Percentiles rank a stretch among this genome's conserved stretches.
These are phyloP conservation scores for Taenioides sp. DNA, from an alignment of 2,797 vertebrate genomes.

Conservation along the genomic window DNA sequence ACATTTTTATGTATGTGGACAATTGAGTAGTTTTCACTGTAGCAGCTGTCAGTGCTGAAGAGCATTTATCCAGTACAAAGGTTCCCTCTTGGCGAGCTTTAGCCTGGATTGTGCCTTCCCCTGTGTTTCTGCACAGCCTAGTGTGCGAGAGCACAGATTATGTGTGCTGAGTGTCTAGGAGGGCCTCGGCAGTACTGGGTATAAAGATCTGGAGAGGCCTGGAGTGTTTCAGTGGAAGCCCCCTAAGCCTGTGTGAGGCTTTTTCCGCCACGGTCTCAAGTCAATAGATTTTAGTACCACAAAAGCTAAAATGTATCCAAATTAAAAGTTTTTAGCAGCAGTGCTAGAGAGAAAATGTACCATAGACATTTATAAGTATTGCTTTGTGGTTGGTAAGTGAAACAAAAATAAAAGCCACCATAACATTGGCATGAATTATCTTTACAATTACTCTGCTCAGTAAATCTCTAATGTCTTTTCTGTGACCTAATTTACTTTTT, in stretches of 20 bases:
- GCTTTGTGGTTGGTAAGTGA: conserved; percentile 11
- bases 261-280: conserved; percentile 23
- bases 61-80: conserved; percentile 29
- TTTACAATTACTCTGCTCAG: conserved; percentile 26
- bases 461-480: conserved; percentile 20
- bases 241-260: conserved; percentile 42
- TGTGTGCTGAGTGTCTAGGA: conserved; percentile 56
- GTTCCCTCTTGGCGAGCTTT: conserved; percentile 31
- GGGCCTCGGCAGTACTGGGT: conserved; percentile 52
- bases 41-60: conserved; percentile 36
- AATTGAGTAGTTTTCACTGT: conserved; percentile 4
- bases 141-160: conserved; percentile 57
- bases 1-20: conserved; percentile 2
- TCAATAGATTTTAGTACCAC: conserved; percentile 33
- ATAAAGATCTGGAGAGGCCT: conserved; percentile 62
- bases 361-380: background rate
- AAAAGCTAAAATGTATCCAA: conserved; percentile 10
- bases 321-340: background rate
- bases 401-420: conserved; percentile 17
- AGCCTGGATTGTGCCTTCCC: conserved; percentile 48
- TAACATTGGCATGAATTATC: conserved; percentile 37
- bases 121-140: conserved; percentile 53
- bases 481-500: conserved; percentile 25
- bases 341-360: background rate
- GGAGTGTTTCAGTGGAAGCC: conserved; percentile 55